These are phyloP conservation scores for Gymnoscelis rufifasciata DNA, from an alignment of 2,888 invertebrate genomes.

Conservation along the genomic window DNA sequence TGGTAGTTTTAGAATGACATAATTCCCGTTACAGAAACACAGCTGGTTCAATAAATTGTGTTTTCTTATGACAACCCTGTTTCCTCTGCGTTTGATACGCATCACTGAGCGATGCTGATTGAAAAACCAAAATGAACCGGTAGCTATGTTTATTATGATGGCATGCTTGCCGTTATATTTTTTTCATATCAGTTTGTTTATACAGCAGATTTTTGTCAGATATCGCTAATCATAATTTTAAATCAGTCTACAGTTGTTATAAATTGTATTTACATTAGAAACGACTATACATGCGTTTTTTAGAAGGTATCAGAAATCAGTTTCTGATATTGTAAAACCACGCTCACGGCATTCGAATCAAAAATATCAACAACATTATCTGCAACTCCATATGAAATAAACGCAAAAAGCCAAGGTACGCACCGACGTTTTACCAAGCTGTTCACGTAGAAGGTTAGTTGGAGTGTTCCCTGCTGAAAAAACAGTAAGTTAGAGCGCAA, in stretches of 20 bases:
- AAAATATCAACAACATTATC: constrained; percentile 22
- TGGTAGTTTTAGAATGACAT: not conserved
- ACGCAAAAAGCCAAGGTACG: constrained; percentile 32
- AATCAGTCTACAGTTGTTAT: too few relatives aligned
- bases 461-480: constrained; percentile 51
- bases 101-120: constrained; percentile 53
- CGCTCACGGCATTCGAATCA: constrained; percentile 3
- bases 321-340: constrained; percentile 1
- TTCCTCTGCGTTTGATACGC: constrained; percentile 47
- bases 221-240: not conserved
- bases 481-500: constrained; percentile 66
- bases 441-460: constrained; percentile 62
- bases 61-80: constrained; percentile 35
- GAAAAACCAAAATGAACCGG: constrained; percentile 58
- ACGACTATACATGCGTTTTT: not conserved
- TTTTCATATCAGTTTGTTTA: constrained; percentile 13
- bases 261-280: too few relatives aligned
- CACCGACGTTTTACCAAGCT: constrained; percentile 52
- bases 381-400: constrained; percentile 6
- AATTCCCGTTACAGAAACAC: constrained; percentile 4
- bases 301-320: constrained; percentile 1
- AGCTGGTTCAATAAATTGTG: constrained; percentile 13
- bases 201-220: not conserved
- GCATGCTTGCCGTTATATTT: constrained; percentile 35
- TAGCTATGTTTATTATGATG: constrained; percentile 39